Percentiles rank a stretch among this genome's conserved stretches.
These are phyloP conservation scores for Lordiphosa collinella DNA, from an alignment of 1,140 invertebrate genomes.

Conservation along the genomic window DNA sequence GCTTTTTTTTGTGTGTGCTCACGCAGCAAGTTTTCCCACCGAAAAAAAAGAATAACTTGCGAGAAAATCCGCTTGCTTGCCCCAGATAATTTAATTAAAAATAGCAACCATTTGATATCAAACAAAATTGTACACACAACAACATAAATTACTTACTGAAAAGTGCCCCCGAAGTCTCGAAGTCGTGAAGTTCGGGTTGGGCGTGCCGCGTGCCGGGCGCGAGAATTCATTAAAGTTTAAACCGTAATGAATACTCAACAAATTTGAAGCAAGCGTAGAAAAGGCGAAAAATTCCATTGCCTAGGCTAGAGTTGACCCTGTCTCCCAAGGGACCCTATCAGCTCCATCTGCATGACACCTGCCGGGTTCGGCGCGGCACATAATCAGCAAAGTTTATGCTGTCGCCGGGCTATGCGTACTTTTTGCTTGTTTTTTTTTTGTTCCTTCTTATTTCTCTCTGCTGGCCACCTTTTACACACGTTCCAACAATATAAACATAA, in stretches of 20 bases:
- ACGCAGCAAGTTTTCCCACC: conserved; percentile 1
- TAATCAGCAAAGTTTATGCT: conserved; percentile 60
- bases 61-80: conserved; percentile 13
- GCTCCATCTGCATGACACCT: conserved; percentile 20
- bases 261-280: conserved; percentile 7
- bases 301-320: neutral
- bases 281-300: conserved; percentile 1
- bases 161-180: conserved; percentile 14
- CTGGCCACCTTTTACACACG: conserved; percentile 32
- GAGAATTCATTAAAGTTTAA: conserved; percentile 55
- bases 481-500: conserved; percentile 51
- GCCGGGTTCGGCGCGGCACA: conserved; percentile 33
- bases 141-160: conserved; percentile 38
- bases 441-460: conserved; percentile 2
- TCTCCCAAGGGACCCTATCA: neutral
- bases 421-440: neutral
- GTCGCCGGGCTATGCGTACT: conserved; percentile 16
- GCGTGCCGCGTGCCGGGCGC: conserved; percentile 5
- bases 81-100: conserved; percentile 55
- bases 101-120: conserved; percentile 49
- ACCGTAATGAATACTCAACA: conserved; percentile 50
- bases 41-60: too few species aligned
- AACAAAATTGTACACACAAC: conserved; percentile 34
- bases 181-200: too few species aligned
- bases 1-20: too few species aligned